Evolutionary conservation across 2,113 vertebrate species (phyloP).

Genomic region (Leucopsar rothschildi): DNA sequence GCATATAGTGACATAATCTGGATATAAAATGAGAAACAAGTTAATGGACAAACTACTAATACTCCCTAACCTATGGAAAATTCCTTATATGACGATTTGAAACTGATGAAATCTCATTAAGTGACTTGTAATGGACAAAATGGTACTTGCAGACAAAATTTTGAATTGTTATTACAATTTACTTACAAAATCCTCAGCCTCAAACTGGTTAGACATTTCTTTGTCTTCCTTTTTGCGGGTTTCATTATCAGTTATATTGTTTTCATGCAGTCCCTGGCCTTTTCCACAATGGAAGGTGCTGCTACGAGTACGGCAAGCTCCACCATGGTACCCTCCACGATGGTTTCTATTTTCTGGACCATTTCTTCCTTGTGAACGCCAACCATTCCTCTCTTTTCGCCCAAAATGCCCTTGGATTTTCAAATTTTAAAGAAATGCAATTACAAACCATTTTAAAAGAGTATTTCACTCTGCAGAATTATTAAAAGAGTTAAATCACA

Average conservation of each 20-base stretch:
- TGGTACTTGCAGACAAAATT: not conserved
- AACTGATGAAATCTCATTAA: not conserved
- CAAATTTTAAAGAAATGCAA: not conserved
- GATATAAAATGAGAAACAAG: not conserved
- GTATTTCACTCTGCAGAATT: not conserved
- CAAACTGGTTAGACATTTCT: conserved; percentile 73
- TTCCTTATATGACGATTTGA: not conserved
- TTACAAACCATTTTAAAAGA: not conserved
- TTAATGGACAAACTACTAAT: not conserved
- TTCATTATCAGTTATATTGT: conserved; percentile 58
- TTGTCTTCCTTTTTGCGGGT: conserved; percentile 62
- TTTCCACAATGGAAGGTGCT: conserved; percentile 68
- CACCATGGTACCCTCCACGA: conserved; percentile 59
- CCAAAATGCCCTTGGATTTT: conserved; percentile 72
- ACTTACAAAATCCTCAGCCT: conserved; percentile 85
- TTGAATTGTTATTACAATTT: not conserved
- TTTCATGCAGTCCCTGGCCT: conserved; percentile 68
- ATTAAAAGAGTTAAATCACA: not conserved
- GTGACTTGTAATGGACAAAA: not conserved
- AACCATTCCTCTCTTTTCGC: conserved; percentile 78
- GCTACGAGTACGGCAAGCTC: conserved; percentile 56
- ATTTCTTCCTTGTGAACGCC: conserved; percentile 74
- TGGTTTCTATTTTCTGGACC: conserved; percentile 72
- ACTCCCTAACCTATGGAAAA: not conserved
- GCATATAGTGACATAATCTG: not conserved